phyloP scores from a whole-genome alignment of 2,113 vertebrate species.

The Spea multiplicata region DNA sequence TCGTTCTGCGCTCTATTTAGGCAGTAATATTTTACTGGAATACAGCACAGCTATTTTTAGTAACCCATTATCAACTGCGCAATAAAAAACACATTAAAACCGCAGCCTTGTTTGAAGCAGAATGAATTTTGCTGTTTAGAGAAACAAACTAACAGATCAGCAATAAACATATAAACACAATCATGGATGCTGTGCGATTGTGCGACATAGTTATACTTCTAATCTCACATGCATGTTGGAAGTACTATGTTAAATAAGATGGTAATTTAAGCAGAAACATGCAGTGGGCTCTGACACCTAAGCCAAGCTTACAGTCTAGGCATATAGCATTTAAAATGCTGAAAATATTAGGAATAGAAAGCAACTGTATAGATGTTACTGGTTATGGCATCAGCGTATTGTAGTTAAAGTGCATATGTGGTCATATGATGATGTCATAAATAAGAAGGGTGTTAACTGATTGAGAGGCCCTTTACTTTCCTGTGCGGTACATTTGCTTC shows the following conservation, averaged over 20 bases:
- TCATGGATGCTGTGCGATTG: not conserved
- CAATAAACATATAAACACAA: constrained; percentile 10
- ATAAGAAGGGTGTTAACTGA: no score
- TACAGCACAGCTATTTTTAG: constrained; percentile 66
- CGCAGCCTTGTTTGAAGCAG: constrained; percentile 48
- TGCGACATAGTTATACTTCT: not conserved
- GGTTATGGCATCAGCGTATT: no score
- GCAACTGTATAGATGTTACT: no score
- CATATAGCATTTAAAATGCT: no score
- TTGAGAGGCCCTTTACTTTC: no score
- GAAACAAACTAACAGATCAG: constrained; percentile 42
- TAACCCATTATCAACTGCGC: constrained; percentile 54
- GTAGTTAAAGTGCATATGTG: no score
- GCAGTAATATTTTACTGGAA: constrained; percentile 53
- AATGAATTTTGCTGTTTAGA: constrained; percentile 45
- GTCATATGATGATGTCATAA: no score
- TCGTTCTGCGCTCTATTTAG: constrained; percentile 46
- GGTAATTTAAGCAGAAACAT: no score
- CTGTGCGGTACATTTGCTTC: no score
- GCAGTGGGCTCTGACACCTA: no score
- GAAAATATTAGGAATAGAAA: no score
- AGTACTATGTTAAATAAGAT: not conserved
- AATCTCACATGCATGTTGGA: not conserved
- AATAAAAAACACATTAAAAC: constrained; percentile 56
- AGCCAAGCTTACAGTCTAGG: no score